These are phyloP conservation scores for Thera obeliscata DNA, from an alignment of 2,888 invertebrate genomes.

Conservation along the genomic window DNA sequence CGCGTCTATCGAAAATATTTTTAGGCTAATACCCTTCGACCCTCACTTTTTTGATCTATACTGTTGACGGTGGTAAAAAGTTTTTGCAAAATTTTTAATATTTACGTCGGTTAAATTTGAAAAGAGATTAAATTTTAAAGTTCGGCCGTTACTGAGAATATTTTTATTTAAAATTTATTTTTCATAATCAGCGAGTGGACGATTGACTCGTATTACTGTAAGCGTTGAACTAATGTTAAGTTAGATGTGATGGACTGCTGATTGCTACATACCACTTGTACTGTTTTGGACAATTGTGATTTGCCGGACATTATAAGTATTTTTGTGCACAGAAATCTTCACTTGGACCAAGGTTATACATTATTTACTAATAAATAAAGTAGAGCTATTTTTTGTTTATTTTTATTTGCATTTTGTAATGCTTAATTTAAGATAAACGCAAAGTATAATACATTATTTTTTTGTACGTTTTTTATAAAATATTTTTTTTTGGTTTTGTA, in stretches of 20 bases:
- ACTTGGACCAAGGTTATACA: conserved; percentile 66
- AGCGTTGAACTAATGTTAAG: conserved; percentile 74
- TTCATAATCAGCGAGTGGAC: conserved; percentile 67
- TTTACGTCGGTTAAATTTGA: conserved; percentile 82
- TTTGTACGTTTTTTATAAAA: conserved; percentile 21
- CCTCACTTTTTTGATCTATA: conserved; percentile 72
- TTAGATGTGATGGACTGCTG: conserved; percentile 58
- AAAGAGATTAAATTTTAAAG: conserved; percentile 65
- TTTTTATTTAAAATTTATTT: conserved; percentile 75
- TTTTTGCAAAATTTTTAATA: conserved; percentile 82
- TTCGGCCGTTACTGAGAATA: conserved; percentile 80
- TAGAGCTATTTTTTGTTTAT: conserved; percentile 38
- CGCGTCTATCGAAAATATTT: conserved; percentile 80
- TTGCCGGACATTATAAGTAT: conserved; percentile 54
- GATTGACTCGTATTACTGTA: conserved; percentile 64
- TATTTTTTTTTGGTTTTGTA: neutral
- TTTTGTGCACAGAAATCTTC: conserved; percentile 57
- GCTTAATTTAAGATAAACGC: no score
- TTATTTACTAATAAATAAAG: conserved; percentile 10
- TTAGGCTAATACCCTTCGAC: conserved; percentile 74
- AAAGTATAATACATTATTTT: conserved; percentile 3
- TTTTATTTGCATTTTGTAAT: conserved; percentile 18
- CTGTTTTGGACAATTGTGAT: conserved; percentile 48
- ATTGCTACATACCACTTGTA: conserved; percentile 60
- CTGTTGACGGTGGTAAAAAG: conserved; percentile 74